Percentiles rank a stretch among this genome's conserved stretches.
Conservation (phyloP, 2,113 vertebrate genomes). For the Penelope pileata region DNA sequence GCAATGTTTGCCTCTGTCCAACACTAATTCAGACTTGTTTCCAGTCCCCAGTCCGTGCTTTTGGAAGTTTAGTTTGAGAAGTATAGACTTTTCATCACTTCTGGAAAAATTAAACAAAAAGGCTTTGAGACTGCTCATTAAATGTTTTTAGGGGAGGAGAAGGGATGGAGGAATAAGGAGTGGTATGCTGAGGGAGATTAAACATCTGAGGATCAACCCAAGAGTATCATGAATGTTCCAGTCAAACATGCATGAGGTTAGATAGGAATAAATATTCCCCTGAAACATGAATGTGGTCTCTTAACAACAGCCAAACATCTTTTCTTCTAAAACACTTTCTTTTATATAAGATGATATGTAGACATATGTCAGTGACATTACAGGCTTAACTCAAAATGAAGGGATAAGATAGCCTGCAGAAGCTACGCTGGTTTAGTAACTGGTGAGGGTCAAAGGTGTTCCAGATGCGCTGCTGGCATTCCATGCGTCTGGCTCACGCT, state of each 20-base stretch:
- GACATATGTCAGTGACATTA: constrained; percentile 61
- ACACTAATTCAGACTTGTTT: background rate
- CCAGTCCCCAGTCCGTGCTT: no score
- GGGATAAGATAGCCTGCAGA: constrained; percentile 32
- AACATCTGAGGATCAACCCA: background rate
- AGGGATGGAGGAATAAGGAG: background rate
- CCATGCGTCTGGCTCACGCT: background rate
- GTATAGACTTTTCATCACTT: background rate
- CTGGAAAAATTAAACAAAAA: background rate
- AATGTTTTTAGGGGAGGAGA: background rate
- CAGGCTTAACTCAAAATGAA: constrained; percentile 53
- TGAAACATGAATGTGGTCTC: background rate
- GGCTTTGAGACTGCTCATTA: background rate
- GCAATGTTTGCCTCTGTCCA: background rate
- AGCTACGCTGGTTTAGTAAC: constrained; percentile 26
- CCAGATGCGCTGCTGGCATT: constrained; percentile 3
- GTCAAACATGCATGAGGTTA: background rate
- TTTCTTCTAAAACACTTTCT: background rate
- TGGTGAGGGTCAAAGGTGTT: constrained; percentile 47
- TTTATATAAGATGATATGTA: constrained; percentile 10
- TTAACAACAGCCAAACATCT: background rate
- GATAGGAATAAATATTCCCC: background rate
- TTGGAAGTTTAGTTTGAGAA: background rate
- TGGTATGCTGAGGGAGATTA: background rate
- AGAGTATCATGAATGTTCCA: background rate